Evolutionary conservation across 2,888 invertebrate genomes (phyloP), one percentile per base, ranked within the genome.

Genomic region (Rotaria sp.): DNA sequence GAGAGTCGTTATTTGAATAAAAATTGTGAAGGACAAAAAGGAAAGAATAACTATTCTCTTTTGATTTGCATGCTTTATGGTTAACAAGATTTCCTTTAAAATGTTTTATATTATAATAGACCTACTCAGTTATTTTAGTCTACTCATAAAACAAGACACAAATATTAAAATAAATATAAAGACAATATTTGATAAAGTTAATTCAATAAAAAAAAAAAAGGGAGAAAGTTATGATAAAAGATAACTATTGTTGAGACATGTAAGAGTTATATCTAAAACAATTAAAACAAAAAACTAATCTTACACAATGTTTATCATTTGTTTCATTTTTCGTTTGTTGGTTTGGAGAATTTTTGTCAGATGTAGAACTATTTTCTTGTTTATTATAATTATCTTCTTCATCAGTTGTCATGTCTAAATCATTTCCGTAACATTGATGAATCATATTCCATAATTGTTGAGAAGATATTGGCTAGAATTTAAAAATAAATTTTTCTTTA

Each of bases 381-480:
- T 67, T 67, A n/a, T 80, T 18, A 45, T 80, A 45, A 10, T 26
- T 45, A 45, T 80, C 96, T 80, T 80, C 80, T 41, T 80, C 80
- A 91, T 96, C 96, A 85, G 95, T 95, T 84, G 96, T 96, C 90
- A 97, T 93, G 84, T 96, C 96, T 88, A 97, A 92, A 92, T 97
- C 96, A 90, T 95, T 95, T 85, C 97, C 97, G 92, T 97, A 97
- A 90, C 95, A 95, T 89, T 94, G 94, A 92, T 96, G 96, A 88
- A 97, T 95, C 94, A 94, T 94, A 91, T 94, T 94, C 95, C 95
- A 95, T 92, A 95, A 93, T 92, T 96, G 95, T 90, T 94, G 94
- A 87, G 93, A 93, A 89, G 93, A 93, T 93, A 95, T 94, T 84
- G 94, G 94, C 93, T 93, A 67, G 21, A 11, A 21, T 52, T 21